Percentiles rank a stretch among this genome's conserved stretches.
Conservation (phyloP, 2,888 invertebrate genomes). For the Melinaea menophilus region DNA sequence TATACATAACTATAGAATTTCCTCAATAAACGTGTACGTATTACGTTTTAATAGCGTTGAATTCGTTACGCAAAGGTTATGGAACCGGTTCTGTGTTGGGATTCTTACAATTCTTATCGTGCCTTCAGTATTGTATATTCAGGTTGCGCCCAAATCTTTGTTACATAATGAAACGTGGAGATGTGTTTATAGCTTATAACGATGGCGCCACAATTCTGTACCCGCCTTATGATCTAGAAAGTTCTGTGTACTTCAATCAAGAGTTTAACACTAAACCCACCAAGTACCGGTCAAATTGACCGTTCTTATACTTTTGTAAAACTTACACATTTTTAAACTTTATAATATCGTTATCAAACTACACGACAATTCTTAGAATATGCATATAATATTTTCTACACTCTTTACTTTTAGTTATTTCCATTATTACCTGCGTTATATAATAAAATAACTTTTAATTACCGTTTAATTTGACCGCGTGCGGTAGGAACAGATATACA, state of each 20-base stretch:
- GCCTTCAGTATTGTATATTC: slow-evolving; percentile 37
- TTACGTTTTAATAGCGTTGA: slow-evolving; percentile 9
- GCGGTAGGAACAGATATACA: no score
- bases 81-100: slow-evolving; percentile 15
- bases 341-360: no score
- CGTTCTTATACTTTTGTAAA: no score
- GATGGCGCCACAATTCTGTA: not conserved
- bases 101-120: slow-evolving; percentile 38
- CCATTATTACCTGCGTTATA: no score
- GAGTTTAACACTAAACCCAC: no score
- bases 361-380: no score
- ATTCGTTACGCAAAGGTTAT: slow-evolving; percentile 31
- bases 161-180: slow-evolving; percentile 36
- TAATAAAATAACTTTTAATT: no score
- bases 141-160: slow-evolving; percentile 34
- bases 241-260: not conserved
- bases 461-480: no score
- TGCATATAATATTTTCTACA: no score
- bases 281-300: no score
- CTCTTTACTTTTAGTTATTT: no score
- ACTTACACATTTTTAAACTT: no score
- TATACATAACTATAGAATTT: slow-evolving; percentile 9
- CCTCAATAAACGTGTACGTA: slow-evolving; percentile 11
- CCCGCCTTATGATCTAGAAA: not conserved
- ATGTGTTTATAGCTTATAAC: not conserved